Percentiles rank a stretch among this genome's conserved stretches.
These are phyloP conservation scores for Eupithecia subfuscata DNA, from an alignment of 2,888 invertebrate genomes.

Conservation along the genomic window DNA sequence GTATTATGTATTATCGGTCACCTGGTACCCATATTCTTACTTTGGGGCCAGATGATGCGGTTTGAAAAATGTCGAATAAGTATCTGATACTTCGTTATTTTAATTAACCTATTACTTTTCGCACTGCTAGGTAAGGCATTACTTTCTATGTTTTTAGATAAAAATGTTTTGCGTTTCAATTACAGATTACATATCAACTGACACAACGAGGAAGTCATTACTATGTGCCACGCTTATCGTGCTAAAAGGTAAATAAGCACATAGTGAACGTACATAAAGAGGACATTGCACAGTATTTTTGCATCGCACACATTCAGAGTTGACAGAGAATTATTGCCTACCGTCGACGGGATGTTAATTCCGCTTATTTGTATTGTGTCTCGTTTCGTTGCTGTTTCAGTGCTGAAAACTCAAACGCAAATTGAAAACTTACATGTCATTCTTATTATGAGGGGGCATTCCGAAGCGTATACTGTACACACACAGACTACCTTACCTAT, in stretches of 20 bases:
- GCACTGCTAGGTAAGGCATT: too few relatives aligned
- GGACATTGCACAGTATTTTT: background rate
- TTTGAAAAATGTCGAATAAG: too few relatives aligned
- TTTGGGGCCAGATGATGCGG: too few relatives aligned
- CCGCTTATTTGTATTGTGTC: slow-evolving; percentile 60
- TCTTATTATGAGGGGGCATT: background rate
- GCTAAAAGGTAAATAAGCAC: slow-evolving; percentile 9
- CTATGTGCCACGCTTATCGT: background rate
- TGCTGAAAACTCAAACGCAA: slow-evolving; percentile 35
- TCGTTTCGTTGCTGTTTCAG: slow-evolving; percentile 41
- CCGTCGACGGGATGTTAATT: slow-evolving; percentile 68
- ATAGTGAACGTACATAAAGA: background rate
- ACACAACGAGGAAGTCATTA: background rate
- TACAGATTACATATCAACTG: too few relatives aligned
- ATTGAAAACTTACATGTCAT: background rate
- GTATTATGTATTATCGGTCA: too few relatives aligned
- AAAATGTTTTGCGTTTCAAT: too few relatives aligned
- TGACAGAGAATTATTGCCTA: slow-evolving; percentile 67
- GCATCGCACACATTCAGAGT: slow-evolving; percentile 9
- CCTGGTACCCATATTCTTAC: too few relatives aligned
- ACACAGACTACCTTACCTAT: too few relatives aligned
- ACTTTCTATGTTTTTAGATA: too few relatives aligned
- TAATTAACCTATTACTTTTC: too few relatives aligned
- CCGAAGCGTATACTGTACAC: too few relatives aligned
- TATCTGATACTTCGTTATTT: too few relatives aligned